These are phyloP conservation scores for Ormyrus pomaceus DNA, from an alignment of 2,888 invertebrate genomes.

Conservation along the genomic window DNA sequence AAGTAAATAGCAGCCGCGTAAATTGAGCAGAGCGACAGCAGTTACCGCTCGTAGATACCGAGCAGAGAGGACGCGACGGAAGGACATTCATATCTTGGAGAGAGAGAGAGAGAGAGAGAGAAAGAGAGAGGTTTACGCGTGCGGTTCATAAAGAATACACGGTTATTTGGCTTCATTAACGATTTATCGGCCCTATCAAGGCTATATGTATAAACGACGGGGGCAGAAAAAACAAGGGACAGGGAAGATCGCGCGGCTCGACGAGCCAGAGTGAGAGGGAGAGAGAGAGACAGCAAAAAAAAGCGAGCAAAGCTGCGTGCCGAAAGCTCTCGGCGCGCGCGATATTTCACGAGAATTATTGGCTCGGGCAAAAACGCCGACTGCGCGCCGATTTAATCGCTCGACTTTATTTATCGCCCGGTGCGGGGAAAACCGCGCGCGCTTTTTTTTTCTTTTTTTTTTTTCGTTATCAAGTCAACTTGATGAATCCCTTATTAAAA, in stretches of 20 bases:
- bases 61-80: background rate
- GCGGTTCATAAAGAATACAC: constrained; percentile 25
- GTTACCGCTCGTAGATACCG: too few relatives aligned
- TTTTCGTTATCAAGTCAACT: constrained; percentile 44
- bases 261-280: too few relatives aligned
- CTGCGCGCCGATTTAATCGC: constrained; percentile 63
- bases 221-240: background rate
- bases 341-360: constrained; percentile 64
- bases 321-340: constrained; percentile 57
- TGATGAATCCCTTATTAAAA: constrained; percentile 55
- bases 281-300: too few relatives aligned
- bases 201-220: constrained; percentile 28
- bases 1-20: too few relatives aligned
- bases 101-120: too few relatives aligned
- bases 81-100: constrained; percentile 24
- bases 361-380: constrained; percentile 62
- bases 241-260: too few relatives aligned
- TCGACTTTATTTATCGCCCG: constrained; percentile 61
- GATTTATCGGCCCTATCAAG: constrained; percentile 59
- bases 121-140: too few relatives aligned
- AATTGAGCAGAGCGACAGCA: too few relatives aligned
- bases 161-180: constrained; percentile 61
- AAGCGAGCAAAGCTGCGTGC: constrained; percentile 39
- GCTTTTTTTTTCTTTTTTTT: constrained; percentile 56
- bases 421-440: constrained; percentile 46